Evolutionary conservation across 1,140 invertebrate species (phyloP), one percentile per base, ranked within the genome.

Genomic region (Nasonia giraulti): DNA sequence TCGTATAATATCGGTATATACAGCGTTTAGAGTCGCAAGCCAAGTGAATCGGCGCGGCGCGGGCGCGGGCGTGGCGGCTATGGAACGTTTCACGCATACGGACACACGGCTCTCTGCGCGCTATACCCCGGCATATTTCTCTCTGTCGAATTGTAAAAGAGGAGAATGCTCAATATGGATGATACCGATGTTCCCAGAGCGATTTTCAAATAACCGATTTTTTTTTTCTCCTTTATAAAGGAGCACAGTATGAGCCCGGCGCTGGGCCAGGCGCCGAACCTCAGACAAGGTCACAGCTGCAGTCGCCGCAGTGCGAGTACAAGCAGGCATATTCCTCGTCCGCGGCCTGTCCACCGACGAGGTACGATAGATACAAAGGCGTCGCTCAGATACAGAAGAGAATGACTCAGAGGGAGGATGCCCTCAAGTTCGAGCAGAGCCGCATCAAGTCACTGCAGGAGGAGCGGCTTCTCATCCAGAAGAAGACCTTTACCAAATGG

Each of bases 401-500:
- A 94, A 97, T 97, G 96, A 97, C 96, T 92, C 97, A 97, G 93
- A 94, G 97, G 82, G 97, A 98, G 93, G 97, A 98, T 92, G 96
- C 97, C 83, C 95, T 97, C 88, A 98, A 99, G 92, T 99, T 99
- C 93, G 98, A 99, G 95, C 97, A 97, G 93, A 97, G 97, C 89
- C 96, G 98, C 83, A 99, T 99, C 90, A 97, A 97, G 94, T 97
- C 97, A 90, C 95, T 99, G 89, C 98, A 99, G 91, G 98, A 99
- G 92, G 99, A 99, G 94, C 95, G 99, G 86, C 94, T 99, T 82
- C 96, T 99, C 92, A 99, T 99, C 88, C 99, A 99, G 93, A 99
- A 99, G 95, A 99, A 99, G 93, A 99, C 99, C 10, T 99, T 99
- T 93, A 99, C 99, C 89, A 99, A 99, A 98, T 99, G 99, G 99